phyloP scores from a whole-genome alignment of 2,113 vertebrate genomes.

The Capra hircus region DNA sequence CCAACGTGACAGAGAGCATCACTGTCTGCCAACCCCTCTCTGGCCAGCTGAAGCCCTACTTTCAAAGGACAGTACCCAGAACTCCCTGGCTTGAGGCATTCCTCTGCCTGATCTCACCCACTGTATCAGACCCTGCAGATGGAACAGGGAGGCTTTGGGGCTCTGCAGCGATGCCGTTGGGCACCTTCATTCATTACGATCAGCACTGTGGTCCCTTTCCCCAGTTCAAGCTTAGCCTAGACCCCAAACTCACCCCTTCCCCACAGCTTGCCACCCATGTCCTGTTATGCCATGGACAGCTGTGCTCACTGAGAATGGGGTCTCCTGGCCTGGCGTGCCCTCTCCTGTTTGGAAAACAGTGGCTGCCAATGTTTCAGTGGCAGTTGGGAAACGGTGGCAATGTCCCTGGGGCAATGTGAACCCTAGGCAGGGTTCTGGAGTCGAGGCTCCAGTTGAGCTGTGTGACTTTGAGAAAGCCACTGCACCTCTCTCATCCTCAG shows the following conservation, averaged over 20 bases:
- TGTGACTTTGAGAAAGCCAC: neutral
- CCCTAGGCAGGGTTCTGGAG: neutral
- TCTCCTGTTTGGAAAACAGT: neutral
- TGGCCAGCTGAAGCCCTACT: neutral
- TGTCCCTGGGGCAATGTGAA: neutral
- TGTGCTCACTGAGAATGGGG: neutral
- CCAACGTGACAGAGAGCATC: neutral
- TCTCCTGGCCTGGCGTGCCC: neutral
- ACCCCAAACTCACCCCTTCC: neutral
- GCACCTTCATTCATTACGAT: too few species aligned
- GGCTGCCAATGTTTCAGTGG: neutral
- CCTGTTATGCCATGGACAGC: neutral
- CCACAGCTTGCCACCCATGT: neutral
- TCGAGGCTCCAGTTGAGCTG: neutral
- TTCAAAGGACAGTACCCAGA: neutral
- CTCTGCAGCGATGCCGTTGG: neutral
- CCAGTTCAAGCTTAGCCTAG: neutral
- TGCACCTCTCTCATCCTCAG: neutral
- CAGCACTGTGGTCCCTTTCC: neutral
- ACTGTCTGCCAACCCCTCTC: accelerated
- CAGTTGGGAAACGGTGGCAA: neutral
- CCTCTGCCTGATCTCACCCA: neutral
- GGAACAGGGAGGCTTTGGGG: neutral
- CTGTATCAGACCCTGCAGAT: neutral
- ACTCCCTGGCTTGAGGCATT: neutral